phyloP scores from a whole-genome alignment of 2,888 invertebrate species.

The Coenonympha arcania region DNA sequence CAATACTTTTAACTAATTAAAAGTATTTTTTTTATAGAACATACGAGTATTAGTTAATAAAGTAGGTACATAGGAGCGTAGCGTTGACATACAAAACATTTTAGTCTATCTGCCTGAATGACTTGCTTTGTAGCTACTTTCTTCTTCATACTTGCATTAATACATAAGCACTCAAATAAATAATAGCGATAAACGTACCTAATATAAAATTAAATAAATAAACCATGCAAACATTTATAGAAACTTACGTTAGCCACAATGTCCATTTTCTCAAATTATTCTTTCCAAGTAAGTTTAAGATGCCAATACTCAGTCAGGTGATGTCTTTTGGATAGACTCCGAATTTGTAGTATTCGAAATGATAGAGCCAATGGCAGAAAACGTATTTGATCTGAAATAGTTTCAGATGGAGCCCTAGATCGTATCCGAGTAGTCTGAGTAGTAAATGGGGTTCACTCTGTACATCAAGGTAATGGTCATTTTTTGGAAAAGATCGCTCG shows the following conservation, averaged over 20 bases:
- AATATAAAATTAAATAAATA: too few species aligned
- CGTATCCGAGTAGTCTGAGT: slow-evolving; percentile 81
- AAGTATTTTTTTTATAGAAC: too few species aligned
- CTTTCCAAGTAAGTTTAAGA: slow-evolving; percentile 27
- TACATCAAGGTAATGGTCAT: slow-evolving; percentile 69
- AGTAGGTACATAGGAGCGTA: too few species aligned
- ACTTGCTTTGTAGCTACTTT: too few species aligned
- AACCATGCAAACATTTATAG: too few species aligned
- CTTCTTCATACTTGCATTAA: too few species aligned
- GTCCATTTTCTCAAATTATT: slow-evolving; percentile 63
- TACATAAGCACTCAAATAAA: too few species aligned
- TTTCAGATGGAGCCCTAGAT: slow-evolving; percentile 54
- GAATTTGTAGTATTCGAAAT: slow-evolving; percentile 69
- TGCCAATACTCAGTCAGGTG: slow-evolving; percentile 52
- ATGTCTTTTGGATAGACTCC: slow-evolving; percentile 66
- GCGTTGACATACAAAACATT: too few species aligned
- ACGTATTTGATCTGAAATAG: slow-evolving; percentile 40
- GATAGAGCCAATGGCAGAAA: slow-evolving; percentile 65
- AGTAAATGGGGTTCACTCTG: slow-evolving; percentile 78
- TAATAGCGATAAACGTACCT: too few species aligned
- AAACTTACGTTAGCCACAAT: slow-evolving; percentile 75
- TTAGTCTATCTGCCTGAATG: too few species aligned
- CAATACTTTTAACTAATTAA: not conserved
- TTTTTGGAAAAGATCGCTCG: slow-evolving; percentile 59
- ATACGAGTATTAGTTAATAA: too few species aligned